A percentile compares a stretch with the other conserved stretches of the same genome.
These are phyloP conservation scores for Vesta saturnalis DNA, from an alignment of 2,888 invertebrate species.

Conservation along the genomic window DNA sequence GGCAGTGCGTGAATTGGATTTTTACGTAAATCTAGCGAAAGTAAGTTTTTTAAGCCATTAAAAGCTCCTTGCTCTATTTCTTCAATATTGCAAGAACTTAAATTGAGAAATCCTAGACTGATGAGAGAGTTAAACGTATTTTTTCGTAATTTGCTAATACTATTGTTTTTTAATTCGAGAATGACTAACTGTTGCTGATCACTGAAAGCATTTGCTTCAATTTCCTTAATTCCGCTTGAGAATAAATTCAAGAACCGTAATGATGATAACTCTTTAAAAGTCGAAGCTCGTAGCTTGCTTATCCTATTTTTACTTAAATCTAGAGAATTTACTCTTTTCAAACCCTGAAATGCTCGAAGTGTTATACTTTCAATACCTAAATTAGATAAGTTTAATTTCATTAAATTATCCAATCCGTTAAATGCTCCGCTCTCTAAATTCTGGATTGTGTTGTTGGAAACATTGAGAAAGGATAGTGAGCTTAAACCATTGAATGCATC, in stretches of 20 bases:
- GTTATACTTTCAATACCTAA: constrained; percentile 18
- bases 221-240: constrained; percentile 38
- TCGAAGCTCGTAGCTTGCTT: background rate
- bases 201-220: constrained; percentile 10
- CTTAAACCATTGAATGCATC: background rate
- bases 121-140: background rate
- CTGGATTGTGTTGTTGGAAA: background rate
- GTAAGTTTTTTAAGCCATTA: background rate
- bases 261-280: constrained; percentile 46
- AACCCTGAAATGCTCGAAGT: constrained; percentile 21
- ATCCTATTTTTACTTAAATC: constrained; percentile 27
- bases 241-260: constrained; percentile 49
- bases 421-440: background rate
- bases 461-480: background rate
- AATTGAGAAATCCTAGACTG: background rate
- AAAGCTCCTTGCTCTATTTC: constrained; percentile 4
- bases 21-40: constrained; percentile 16
- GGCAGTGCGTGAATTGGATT: constrained; percentile 16
- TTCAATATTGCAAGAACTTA: background rate
- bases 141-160: background rate
- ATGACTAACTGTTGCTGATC: background rate
- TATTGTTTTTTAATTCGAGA: constrained; percentile 1
- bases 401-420: constrained; percentile 14
- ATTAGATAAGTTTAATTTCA: constrained; percentile 23
- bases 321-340: constrained; percentile 20